Conservation (phyloP, 2,113 vertebrate genomes). For the Elephantulus edwardii region DNA sequence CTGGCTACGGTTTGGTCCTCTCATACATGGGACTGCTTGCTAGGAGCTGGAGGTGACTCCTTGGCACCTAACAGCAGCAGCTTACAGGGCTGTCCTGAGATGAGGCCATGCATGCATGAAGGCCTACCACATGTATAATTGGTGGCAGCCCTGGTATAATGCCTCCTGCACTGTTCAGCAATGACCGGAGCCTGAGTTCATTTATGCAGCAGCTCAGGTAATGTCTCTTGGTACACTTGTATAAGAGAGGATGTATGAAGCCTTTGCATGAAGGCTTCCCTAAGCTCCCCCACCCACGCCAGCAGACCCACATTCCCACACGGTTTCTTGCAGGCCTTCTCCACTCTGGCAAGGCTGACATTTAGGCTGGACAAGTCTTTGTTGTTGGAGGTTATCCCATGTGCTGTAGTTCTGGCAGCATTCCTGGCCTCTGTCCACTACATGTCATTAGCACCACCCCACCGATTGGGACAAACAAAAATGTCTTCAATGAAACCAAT, state of each 20-base stretch:
- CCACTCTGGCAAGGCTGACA: fast-evolving
- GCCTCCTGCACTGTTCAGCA: not conserved
- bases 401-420: not conserved
- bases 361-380: not conserved
- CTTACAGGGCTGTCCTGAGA: fast-evolving
- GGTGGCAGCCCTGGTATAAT: not conserved
- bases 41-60: too few species aligned
- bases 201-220: too few species aligned
- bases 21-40: too few species aligned
- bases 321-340: not conserved
- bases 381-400: too few species aligned
- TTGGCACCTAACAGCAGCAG: too few species aligned
- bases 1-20: too few species aligned
- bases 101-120: fast-evolving
- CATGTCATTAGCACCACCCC: not conserved
- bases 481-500: not conserved
- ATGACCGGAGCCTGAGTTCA: not conserved
- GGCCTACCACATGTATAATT: too few species aligned
- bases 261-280: not conserved
- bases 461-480: not conserved
- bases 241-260: too few species aligned
- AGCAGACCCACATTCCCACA: too few species aligned
- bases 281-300: too few species aligned
- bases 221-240: not conserved
- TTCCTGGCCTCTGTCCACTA: not conserved